Conservation (phyloP, 2,888 invertebrate genomes). For the Meandrusa payeni region DNA sequence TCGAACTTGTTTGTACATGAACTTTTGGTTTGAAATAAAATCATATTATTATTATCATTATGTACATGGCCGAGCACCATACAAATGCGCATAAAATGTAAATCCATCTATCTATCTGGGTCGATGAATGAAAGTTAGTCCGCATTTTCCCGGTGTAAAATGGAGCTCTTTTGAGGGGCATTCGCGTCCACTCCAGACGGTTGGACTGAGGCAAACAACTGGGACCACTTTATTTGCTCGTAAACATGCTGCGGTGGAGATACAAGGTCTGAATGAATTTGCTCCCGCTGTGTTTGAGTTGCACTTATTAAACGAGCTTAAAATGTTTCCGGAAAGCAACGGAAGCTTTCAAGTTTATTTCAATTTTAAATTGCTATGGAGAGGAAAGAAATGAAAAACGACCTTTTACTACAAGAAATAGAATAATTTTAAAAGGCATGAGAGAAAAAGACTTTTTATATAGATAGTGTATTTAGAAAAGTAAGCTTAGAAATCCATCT, state of each 20-base stretch:
- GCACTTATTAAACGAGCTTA: conserved; percentile 14
- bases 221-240: conserved; percentile 15
- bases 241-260: conserved; percentile 19
- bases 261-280: conserved; percentile 11
- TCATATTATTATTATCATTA: no score
- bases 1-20: no score
- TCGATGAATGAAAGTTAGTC: background rate
- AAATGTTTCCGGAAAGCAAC: conserved; percentile 1
- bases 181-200: conserved; percentile 10
- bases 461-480: no score
- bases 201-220: conserved; percentile 16
- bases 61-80: no score
- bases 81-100: no score
- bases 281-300: conserved; percentile 12
- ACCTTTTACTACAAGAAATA: no score
- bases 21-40: no score
- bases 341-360: background rate
- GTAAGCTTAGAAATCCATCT: no score
- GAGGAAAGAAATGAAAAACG: no score
- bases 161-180: conserved; percentile 2
- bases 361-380: background rate
- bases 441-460: no score
- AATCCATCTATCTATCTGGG: no score
- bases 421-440: no score
- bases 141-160: conserved; percentile 7